Base-by-base conservation (phyloP, 2,888 invertebrate genomes). In the Hylaea fasciaria region DNA sequence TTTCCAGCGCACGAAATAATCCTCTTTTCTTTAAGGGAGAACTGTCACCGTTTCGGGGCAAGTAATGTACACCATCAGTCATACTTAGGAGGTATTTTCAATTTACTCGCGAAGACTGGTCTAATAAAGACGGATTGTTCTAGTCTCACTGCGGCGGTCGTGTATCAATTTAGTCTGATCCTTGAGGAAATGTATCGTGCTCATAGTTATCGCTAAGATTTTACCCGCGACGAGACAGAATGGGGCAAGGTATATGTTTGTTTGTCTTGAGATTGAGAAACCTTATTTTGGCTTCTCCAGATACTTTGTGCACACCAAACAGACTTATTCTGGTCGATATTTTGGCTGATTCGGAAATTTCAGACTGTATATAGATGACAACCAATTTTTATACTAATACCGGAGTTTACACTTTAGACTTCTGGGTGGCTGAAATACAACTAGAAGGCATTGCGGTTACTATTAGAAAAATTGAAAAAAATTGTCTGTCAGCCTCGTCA, bases 81-180 rank as follows among this genome's bases (percentile, higher is more conserved):
- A 91, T 92, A 88, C 91, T 92, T 91, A 91, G 88, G 74, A 81
- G 79, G 83, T 89, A 85, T 89, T 92, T 91, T 92, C 91, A 91
- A 91, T 91, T 91, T 91, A 87, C 86, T 76, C 74, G 80, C 77
- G 86, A 80, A 82, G 82, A 83, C 81, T 82, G 73, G 71, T 79
- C 74, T 86, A 91, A 91, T 89, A 89, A 87, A 89, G 91, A 90
- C 78, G 80, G 85, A 91, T 91, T 84, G 85, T 83, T 76, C 54
- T 70, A 73, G 79, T 78, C 81, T 73, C 73, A 65, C 64, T 68
- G 76, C 71, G 73, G 71, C 76, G 76, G 78, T 74, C 72, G 72
- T 74, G 77, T 82, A 81, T 82, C 82, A 82, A 82, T 81, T 83
- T 82, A 67, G 71, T 72, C 58, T 63, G 51, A 65, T 62, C 57